Conservation (phyloP, 2,113 vertebrate genomes). For the Gymnogyps californianus region DNA sequence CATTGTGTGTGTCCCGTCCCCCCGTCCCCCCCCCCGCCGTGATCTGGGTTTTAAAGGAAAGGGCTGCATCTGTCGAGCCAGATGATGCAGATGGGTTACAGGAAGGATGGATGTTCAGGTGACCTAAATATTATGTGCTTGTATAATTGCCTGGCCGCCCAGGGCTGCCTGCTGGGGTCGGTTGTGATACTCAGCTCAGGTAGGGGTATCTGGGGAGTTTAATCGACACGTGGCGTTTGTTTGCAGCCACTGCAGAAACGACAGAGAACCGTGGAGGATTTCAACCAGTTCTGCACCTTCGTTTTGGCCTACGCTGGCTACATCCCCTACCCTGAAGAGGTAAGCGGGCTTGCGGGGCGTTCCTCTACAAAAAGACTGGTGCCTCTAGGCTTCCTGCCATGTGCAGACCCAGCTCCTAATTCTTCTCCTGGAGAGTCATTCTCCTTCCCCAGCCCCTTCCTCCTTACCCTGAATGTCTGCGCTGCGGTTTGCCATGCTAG, state of each 20-base stretch:
- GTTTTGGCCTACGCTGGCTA: constrained; percentile 96
- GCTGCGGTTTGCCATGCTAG: not conserved
- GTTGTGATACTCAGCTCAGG: not conserved
- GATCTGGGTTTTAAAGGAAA: not conserved
- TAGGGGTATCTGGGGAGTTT: not conserved
- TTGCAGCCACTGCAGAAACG: constrained; percentile 70
- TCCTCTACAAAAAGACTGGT: not conserved
- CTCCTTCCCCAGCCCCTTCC: not conserved
- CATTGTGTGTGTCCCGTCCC: not conserved
- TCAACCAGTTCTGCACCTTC: constrained; percentile 98
- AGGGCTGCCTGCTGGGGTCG: not conserved
- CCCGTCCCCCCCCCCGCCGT: not conserved
- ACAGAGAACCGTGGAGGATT: constrained; percentile 93
- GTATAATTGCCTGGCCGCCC: not conserved
- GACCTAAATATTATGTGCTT: not conserved
- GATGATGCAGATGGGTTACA: not conserved
- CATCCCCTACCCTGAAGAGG: constrained; percentile 95
- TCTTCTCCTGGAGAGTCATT: not conserved
- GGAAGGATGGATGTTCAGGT: not conserved
- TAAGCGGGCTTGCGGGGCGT: constrained; percentile 8
- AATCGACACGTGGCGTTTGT: not conserved
- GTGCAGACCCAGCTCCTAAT: not conserved
- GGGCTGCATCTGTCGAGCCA: not conserved
- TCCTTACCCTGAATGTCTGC: not conserved
- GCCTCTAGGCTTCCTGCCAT: not conserved